A percentile compares a stretch with the other conserved stretches of the same genome.
Conservation (phyloP, 2,797 vertebrate genomes). For the Schizothorax lantsangensis region DNA sequence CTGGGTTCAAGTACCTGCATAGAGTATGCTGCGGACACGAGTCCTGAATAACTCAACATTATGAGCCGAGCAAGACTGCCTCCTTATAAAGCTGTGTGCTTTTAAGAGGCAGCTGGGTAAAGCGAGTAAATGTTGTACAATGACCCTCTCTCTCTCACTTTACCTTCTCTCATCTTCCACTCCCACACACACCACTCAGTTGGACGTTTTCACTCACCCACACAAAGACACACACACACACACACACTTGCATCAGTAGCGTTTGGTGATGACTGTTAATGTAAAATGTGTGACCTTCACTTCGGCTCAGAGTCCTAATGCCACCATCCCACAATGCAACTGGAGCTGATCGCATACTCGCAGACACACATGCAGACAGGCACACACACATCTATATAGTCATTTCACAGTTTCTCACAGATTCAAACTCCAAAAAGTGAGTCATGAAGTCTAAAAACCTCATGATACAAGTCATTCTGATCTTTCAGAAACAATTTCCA, state of each 20-base stretch:
- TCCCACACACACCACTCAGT: slow-evolving; percentile 50
- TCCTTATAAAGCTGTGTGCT: slow-evolving; percentile 24
- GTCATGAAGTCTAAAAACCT: slow-evolving; percentile 29
- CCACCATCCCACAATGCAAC: slow-evolving; percentile 52
- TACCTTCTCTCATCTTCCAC: slow-evolving; percentile 17
- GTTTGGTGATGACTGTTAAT: slow-evolving; percentile 59
- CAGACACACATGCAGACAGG: slow-evolving; percentile 4
- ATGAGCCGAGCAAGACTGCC: neutral
- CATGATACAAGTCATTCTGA: slow-evolving; percentile 26
- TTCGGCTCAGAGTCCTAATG: slow-evolving; percentile 47
- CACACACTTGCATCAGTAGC: slow-evolving; percentile 48
- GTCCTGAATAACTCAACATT: slow-evolving; percentile 3
- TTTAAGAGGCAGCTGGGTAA: slow-evolving; percentile 34
- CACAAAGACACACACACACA: slow-evolving; percentile 47
- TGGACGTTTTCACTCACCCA: slow-evolving; percentile 42
- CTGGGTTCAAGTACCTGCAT: slow-evolving; percentile 1
- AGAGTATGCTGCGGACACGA: neutral
- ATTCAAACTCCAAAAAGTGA: slow-evolving; percentile 47
- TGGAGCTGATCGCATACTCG: slow-evolving; percentile 22
- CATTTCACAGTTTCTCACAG: slow-evolving; percentile 42
- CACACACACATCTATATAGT: slow-evolving; percentile 20
- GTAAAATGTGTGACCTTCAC: slow-evolving; percentile 63
- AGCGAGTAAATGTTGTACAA: slow-evolving; percentile 20
- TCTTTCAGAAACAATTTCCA: neutral
- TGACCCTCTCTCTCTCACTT: slow-evolving; percentile 5